Evolutionary conservation across 2,797 vertebrate genomes (phyloP), one percentile per base, ranked within the genome.

Genomic region (Acanthurus leucopareius): DNA sequence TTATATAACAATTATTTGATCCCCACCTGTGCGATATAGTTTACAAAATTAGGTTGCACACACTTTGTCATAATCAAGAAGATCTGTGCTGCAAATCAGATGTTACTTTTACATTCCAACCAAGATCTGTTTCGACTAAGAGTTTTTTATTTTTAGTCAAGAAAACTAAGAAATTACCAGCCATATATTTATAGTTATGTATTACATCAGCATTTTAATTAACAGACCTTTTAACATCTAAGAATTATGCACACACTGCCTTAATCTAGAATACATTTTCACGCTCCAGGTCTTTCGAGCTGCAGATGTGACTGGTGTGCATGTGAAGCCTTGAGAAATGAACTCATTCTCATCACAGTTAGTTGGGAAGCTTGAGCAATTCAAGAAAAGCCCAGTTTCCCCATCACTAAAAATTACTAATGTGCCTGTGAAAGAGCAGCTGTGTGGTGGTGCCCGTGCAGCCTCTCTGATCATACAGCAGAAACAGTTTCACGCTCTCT

Each of bases 401-500:
- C 32, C 68, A 53, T 79, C 69, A 68, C 60, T 74, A 65, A 35
- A 87, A 87, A 83, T 85, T 13, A 75, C 66, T 70, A 45, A 25
- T 20, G 53, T 77, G 65, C 60, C 69, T 85, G 67, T 44, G 69
- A 80, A n/a, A 56, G 0, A 83, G 84, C 79, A 86, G 79, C 77
- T 87, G 83, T 63, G 74, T 20, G 59, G 47, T 54, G 54, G 44
- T 22, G 69, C 71, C 40, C 35, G 2, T 45, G 51, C 69, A 69
- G 76, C 75, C 57, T 73, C 81, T 63, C 66, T 79, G 83, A 82
- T 85, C 63, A 49, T 54, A 38, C 22, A 72, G 78, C 64, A 84
- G 56, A 86, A 82, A 69, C 19, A 52, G 59, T 87, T 89, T 82
- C 76, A 86, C 8, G 17, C 63, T 75, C 82, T 81, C 57, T 79